A percentile compares a stretch with the other conserved stretches of the same genome.
phyloP scores from a whole-genome alignment of 37 sponge, comb jelly and placozoan genomes.

The Beroe ovata region DNA sequence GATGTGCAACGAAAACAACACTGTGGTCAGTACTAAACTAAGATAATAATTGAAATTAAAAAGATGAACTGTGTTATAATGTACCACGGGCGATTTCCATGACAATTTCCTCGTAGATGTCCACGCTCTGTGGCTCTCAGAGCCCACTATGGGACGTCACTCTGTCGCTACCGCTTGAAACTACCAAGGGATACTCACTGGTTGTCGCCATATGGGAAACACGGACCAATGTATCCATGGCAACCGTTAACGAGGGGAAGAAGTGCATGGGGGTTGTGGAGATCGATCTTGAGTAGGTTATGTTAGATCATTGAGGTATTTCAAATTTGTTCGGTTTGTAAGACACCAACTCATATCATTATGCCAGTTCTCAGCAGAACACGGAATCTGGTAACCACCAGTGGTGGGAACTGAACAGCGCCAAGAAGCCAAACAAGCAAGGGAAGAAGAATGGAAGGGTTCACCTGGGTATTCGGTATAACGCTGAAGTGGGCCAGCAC shows the following conservation, averaged over 20 bases:
- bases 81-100: no score
- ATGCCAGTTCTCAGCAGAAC: background rate
- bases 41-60: no score
- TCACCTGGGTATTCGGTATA: slow-evolving; percentile 26
- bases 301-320: no score
- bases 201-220: slow-evolving; percentile 30
- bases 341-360: background rate
- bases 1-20: slow-evolving; percentile 8
- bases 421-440: slow-evolving; percentile 12
- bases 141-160: slow-evolving; percentile 43
- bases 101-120: background rate
- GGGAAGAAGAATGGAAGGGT: slow-evolving; percentile 1
- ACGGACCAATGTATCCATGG: slow-evolving; percentile 14
- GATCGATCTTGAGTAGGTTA: slow-evolving; percentile 5
- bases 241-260: slow-evolving; percentile 32
- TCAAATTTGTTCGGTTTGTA: no score
- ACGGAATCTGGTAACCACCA: background rate
- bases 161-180: slow-evolving; percentile 28
- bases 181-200: slow-evolving; percentile 37
- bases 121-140: slow-evolving; percentile 34
- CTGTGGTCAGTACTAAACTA: slow-evolving; percentile 37
- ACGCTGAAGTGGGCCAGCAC: slow-evolving; percentile 21
- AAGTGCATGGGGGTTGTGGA: slow-evolving; percentile 45
- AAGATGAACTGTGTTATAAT: no score
- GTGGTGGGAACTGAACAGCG: slow-evolving; percentile 16